Conservation (phyloP, 2,888 invertebrate species). For the Cosmia trapezina region DNA sequence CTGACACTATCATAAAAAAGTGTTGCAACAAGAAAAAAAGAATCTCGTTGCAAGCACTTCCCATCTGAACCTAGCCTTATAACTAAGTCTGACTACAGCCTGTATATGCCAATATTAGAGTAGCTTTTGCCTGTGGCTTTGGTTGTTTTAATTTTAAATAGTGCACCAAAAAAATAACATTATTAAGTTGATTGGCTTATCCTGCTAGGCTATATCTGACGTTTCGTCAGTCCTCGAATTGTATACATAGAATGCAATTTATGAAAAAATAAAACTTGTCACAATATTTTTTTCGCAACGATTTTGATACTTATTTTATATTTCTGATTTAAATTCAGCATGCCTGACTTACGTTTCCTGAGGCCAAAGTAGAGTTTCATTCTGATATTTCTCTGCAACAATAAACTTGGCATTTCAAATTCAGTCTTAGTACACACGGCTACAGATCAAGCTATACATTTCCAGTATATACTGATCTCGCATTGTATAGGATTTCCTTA, state of each 20-base stretch:
- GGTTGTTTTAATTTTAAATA: constrained; percentile 1
- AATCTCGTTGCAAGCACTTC: background rate
- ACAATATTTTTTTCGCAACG: constrained; percentile 7
- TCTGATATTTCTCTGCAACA: constrained; percentile 16
- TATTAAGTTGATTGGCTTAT: background rate
- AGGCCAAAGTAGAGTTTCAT: constrained; percentile 39
- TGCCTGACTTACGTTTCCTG: constrained; percentile 11
- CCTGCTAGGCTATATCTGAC: background rate
- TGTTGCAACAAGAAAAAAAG: background rate
- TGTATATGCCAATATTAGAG: background rate
- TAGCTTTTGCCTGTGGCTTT: constrained; percentile 4
- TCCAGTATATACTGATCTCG: too few species aligned
- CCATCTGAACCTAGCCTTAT: constrained; percentile 10
- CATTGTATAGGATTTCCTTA: too few species aligned
- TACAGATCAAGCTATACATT: too few species aligned
- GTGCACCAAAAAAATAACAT: background rate
- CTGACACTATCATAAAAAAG: background rate
- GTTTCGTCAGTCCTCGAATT: background rate
- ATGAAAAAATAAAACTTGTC: background rate
- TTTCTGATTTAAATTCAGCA: background rate
- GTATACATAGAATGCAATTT: background rate
- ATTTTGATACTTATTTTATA: constrained; percentile 25
- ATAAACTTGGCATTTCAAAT: background rate
- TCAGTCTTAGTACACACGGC: background rate
- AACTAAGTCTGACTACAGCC: background rate